phyloP scores from a whole-genome alignment of 2,113 vertebrate genomes.

The Calypte anna region DNA sequence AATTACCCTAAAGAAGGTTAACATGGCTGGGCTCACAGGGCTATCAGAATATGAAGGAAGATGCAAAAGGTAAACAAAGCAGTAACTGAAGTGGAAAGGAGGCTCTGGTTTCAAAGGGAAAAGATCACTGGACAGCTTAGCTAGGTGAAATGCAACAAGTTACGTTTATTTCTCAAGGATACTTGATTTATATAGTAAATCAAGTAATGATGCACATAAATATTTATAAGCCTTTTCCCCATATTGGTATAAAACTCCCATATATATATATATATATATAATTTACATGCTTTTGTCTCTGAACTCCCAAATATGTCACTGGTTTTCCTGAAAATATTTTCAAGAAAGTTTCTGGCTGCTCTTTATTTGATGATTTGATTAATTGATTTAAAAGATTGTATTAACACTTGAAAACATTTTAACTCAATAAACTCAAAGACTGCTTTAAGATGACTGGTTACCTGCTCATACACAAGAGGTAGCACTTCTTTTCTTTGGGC shows the following conservation, averaged over 20 bases:
- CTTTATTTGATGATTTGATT: neutral
- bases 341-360: neutral
- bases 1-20: neutral
- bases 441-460: neutral
- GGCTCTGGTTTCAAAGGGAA: neutral
- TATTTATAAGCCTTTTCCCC: neutral
- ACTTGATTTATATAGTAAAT: neutral
- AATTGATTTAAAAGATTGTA: neutral
- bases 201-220: neutral
- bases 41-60: neutral
- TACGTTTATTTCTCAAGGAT: neutral
- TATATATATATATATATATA: neutral
- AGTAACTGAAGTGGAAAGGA: neutral
- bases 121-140: neutral
- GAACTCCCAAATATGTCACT: neutral
- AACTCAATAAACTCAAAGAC: neutral
- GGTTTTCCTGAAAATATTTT: neutral
- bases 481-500: neutral
- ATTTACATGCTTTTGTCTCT: neutral
- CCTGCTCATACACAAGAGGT: neutral
- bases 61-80: neutral
- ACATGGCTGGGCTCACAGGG: neutral
- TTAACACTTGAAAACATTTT: neutral
- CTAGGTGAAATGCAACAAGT: neutral
- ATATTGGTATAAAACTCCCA: neutral